Percentiles rank a stretch among this genome's conserved stretches.
Conservation (phyloP, 2,888 invertebrate genomes). For the Rhamnusium bicolor region DNA sequence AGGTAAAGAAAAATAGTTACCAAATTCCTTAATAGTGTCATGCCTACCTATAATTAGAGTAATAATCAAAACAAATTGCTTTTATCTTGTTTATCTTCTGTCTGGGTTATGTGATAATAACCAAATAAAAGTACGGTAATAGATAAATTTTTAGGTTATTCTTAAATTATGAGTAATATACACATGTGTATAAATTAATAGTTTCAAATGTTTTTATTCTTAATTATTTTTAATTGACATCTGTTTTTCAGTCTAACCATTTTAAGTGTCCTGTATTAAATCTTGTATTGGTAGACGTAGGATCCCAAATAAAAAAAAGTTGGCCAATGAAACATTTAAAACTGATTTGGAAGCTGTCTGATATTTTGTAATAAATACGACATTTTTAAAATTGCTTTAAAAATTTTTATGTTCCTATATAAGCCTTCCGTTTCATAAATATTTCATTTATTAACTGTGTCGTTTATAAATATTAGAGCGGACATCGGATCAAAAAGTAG, state of each 20-base stretch:
- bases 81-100: conserved; percentile 16
- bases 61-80: conserved; percentile 2
- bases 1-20: not conserved
- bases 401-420: no score
- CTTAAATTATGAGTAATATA: not conserved
- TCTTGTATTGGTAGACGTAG: no score
- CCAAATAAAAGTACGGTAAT: not conserved
- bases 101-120: not conserved
- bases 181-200: not conserved
- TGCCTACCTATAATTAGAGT: conserved; percentile 1
- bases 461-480: no score
- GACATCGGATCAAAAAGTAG: no score
- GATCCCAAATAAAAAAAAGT: no score
- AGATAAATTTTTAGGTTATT: not conserved
- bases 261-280: not conserved
- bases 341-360: no score
- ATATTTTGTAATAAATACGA: no score
- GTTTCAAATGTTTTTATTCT: not conserved
- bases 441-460: no score
- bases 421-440: no score
- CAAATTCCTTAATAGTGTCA: not conserved
- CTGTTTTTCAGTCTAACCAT: not conserved
- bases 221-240: not conserved
- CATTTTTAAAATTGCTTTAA: no score
- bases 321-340: no score